phyloP scores from a whole-genome alignment of 53 echinoderm and acorn worm species.

The Zoroaster sp. region DNA sequence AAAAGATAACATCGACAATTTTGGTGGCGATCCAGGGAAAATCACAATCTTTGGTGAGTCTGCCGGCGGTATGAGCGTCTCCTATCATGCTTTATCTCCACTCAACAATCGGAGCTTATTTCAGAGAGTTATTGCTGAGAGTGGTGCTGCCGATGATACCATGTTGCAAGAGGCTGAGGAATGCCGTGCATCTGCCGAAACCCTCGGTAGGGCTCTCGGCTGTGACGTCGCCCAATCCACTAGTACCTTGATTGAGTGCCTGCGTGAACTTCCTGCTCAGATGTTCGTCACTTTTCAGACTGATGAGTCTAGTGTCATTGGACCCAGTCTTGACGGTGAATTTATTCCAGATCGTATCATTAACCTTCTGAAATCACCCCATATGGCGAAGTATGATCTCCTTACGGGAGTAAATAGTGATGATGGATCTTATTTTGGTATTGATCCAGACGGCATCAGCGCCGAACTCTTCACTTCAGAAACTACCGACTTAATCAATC shows the following conservation, averaged over 20 bases:
- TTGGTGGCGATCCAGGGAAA: conserved; percentile 59
- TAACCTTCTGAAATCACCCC: neutral
- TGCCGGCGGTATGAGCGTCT: conserved; percentile 21
- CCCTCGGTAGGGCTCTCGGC: neutral
- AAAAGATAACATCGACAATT: conserved; percentile 48
- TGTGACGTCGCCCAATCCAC: neutral
- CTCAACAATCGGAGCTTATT: conserved; percentile 4
- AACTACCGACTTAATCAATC: neutral
- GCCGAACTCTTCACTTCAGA: neutral
- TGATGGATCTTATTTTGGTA: neutral
- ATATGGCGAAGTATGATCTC: neutral
- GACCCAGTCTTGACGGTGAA: neutral
- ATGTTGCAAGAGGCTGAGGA: neutral
- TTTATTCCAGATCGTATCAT: neutral
- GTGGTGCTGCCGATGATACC: conserved; percentile 2
- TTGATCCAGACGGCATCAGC: neutral
- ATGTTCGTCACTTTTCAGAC: neutral
- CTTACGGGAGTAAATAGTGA: neutral
- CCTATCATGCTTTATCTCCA: neutral
- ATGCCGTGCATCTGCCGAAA: neutral
- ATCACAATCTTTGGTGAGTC: conserved; percentile 73
- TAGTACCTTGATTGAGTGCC: neutral
- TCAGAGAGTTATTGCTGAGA: conserved; percentile 21
- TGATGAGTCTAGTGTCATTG: neutral
- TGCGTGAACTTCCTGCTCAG: neutral